Base-by-base conservation (phyloP, 2,113 vertebrate species). In the Misgurnus anguillicaudatus region DNA sequence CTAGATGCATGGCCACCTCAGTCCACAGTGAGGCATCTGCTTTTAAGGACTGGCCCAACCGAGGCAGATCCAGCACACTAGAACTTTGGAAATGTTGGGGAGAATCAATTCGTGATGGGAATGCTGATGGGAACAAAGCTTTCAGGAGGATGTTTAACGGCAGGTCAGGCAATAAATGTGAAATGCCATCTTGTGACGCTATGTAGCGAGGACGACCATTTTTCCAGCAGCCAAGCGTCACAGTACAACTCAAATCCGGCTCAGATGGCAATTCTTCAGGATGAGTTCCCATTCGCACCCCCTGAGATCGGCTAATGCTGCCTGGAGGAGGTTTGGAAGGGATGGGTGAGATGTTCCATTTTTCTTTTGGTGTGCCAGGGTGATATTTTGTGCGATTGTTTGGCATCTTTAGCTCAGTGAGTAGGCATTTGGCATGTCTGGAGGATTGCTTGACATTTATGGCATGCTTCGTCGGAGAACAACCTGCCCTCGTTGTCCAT, bases 1-100 rank as follows among this genome's bases (percentile, higher is more conserved):
- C 80, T 79, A 91, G 86, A 76, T 91, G 90, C 90, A 91, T 89
- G 45, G 87, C 87, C 83, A 91, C 86, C 79, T 93, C 90, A 0
- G 90, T 91, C 89, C 90, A 90, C 16, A 87, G 86, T 36, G 85
- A 87, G 68, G 70, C n/a, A 60, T 65, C 75, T 24, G 9, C 21
- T n/a, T 74, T 71, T 65, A 57, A 53, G 47, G 70, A 58, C 31
- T 71, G 3, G 53, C 86, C 58, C 48, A 57, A 41, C 42, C 62
- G 86, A 36, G 84, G 86, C 38, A 90, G 78, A 69, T 87, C 81
- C 55, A 55, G 3, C 0, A 92, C 86, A 62, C 66, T 71, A 67
- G 13, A 78, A 8, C 86, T 51, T 58, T 86, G 67, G 53, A 89
- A 89, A 74, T 78, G 14, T 4, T 14, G 19, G 9, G 84, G 67